Conservation (phyloP, 2,113 vertebrate species). For the Apeltes quadracus region DNA sequence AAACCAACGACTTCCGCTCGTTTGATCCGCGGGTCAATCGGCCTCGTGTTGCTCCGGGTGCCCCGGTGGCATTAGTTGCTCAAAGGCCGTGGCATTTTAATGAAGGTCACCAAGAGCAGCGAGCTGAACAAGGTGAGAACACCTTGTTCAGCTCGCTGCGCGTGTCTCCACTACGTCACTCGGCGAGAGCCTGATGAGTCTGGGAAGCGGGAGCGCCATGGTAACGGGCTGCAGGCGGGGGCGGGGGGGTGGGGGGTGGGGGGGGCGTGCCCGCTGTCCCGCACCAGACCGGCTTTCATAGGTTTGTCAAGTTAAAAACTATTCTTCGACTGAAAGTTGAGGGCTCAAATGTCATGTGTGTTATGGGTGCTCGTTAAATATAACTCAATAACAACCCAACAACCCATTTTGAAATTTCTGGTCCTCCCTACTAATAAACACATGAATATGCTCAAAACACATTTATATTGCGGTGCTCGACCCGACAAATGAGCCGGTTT, state of each 20-base stretch:
- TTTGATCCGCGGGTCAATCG: slow-evolving; percentile 70
- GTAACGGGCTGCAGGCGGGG: slow-evolving; percentile 29
- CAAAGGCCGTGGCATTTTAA: slow-evolving; percentile 70
- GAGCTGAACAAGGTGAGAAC: slow-evolving; percentile 49
- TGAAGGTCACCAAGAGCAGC: slow-evolving; percentile 65
- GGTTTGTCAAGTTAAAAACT: too few species aligned
- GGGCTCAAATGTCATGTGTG: too few species aligned
- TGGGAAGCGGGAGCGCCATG: slow-evolving; percentile 37
- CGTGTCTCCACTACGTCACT: slow-evolving; percentile 44
- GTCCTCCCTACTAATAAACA: background rate
- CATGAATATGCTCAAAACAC: background rate
- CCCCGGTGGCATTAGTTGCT: slow-evolving; percentile 60
- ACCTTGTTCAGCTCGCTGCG: slow-evolving; percentile 49
- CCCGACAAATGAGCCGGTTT: slow-evolving; percentile 1
- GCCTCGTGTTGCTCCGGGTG: slow-evolving; percentile 58
- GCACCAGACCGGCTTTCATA: too few species aligned
- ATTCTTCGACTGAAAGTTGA: too few species aligned
- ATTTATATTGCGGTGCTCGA: background rate
- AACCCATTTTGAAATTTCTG: background rate
- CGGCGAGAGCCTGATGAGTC: slow-evolving; percentile 45
- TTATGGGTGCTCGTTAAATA: too few species aligned
- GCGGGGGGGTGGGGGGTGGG: too few species aligned
- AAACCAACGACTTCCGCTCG: slow-evolving; percentile 48
- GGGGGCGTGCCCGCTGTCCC: too few species aligned
- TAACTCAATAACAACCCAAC: too few species aligned